Evolutionary conservation across 2,797 vertebrate genomes (phyloP).

Genomic region (Thunnus albacares): DNA sequence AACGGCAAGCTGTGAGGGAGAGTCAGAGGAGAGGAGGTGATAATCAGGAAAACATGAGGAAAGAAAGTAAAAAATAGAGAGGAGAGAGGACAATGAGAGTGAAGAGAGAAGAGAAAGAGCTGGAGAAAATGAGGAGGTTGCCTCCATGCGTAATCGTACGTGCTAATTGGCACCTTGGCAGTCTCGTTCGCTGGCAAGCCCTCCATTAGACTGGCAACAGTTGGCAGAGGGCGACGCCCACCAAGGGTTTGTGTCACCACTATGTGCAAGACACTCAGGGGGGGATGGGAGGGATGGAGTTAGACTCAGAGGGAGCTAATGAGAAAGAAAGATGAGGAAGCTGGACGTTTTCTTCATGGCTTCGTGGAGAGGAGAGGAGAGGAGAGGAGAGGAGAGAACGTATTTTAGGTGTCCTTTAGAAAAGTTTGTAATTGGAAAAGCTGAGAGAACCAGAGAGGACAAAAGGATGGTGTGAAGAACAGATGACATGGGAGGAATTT

Average conservation of each 20-base stretch:
- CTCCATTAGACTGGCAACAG: constrained; percentile 81
- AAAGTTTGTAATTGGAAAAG: no score
- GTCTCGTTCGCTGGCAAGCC: constrained; percentile 72
- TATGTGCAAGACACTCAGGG: constrained; percentile 60
- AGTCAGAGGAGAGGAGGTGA: constrained; percentile 11
- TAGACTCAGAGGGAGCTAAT: constrained; percentile 38
- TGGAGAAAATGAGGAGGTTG: constrained; percentile 65
- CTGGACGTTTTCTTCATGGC: neutral
- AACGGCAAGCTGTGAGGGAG: constrained; percentile 25
- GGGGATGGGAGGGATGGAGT: constrained; percentile 33
- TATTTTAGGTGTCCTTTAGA: neutral
- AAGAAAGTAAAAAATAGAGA: constrained; percentile 19
- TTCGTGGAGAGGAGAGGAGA: neutral
- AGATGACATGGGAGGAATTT: neutral
- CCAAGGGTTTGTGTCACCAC: constrained; percentile 61
- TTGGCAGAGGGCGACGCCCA: constrained; percentile 79
- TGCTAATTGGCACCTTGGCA: constrained; percentile 83
- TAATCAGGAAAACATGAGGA: neutral
- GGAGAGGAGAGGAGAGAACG: neutral
- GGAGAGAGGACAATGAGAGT: constrained; percentile 6
- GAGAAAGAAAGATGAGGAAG: constrained; percentile 30
- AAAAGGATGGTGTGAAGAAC: neutral
- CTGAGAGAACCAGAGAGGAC: no score
- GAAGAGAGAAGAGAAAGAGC: constrained; percentile 24
- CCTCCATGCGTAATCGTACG: constrained; percentile 72